These are phyloP conservation scores for Parotocinclus haroldoi DNA, from an alignment of 2,797 vertebrate genomes.

Conservation along the genomic window DNA sequence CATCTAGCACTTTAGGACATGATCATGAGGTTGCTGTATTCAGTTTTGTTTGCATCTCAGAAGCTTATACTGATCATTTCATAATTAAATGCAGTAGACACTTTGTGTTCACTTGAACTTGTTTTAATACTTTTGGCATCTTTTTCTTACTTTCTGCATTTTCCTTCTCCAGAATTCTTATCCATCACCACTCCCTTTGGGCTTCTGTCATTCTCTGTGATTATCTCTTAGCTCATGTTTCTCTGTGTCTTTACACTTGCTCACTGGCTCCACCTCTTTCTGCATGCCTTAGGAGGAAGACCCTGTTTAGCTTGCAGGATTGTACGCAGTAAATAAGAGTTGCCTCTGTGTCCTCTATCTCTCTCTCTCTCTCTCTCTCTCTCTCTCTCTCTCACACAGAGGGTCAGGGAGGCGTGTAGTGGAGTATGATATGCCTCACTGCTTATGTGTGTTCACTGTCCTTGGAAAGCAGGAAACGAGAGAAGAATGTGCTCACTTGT, in stretches of 20 bases:
- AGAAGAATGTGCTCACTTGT: not conserved
- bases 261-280: conserved; percentile 36
- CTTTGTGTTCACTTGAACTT: too few species aligned
- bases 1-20: too few species aligned
- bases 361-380: not conserved
- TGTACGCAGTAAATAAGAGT: conserved; percentile 4
- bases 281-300: conserved; percentile 12
- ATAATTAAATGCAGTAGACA: too few species aligned
- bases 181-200: conserved; percentile 51
- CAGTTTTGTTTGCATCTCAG: too few species aligned
- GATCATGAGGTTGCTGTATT: too few species aligned
- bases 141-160: conserved; percentile 30
- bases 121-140: too few species aligned
- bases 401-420: not conserved
- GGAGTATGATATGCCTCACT: conserved; percentile 9
- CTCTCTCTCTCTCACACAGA: not conserved
- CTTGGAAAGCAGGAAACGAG: conserved; percentile 17
- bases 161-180: conserved; percentile 45
- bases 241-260: conserved; percentile 35
- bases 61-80: too few species aligned
- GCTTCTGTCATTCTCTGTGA: conserved; percentile 46
- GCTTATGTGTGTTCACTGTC: conserved; percentile 7
- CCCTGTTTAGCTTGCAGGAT: conserved; percentile 6
- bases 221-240: conserved; percentile 61
- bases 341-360: not conserved